These are phyloP conservation scores for Sepiola atlantica DNA, from an alignment of 2,888 invertebrate genomes.

Conservation along the genomic window DNA sequence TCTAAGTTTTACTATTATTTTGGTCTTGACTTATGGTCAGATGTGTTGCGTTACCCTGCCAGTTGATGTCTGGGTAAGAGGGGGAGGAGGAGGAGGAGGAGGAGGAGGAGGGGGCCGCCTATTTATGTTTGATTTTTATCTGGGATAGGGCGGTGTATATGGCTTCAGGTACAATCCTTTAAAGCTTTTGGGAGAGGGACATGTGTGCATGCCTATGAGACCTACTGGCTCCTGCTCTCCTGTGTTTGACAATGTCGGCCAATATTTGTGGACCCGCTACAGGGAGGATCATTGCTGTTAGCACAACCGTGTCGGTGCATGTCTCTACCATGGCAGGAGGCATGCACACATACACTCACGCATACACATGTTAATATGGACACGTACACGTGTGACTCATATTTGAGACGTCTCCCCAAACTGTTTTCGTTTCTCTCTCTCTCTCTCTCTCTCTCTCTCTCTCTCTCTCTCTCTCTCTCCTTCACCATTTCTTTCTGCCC, in stretches of 20 bases:
- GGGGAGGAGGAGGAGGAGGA: neutral
- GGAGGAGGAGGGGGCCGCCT: neutral
- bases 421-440: neutral
- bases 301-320: constrained; percentile 47
- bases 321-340: constrained; percentile 43
- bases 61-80: neutral
- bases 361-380: neutral
- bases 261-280: constrained; percentile 39
- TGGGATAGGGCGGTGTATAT: neutral
- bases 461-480: neutral
- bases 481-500: neutral
- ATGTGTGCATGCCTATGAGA: neutral
- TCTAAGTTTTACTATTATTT: neutral
- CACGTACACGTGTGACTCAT: constrained; percentile 46
- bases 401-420: neutral
- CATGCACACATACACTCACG: neutral
- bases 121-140: neutral
- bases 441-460: neutral
- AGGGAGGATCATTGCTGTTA: constrained; percentile 40
- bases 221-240: constrained; percentile 34
- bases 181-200: neutral
- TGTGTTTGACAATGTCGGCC: constrained; percentile 46
- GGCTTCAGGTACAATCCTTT: constrained; percentile 32
- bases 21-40: neutral
- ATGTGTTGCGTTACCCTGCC: constrained; percentile 12